Evolutionary conservation across 2,797 vertebrate species (phyloP), one percentile per base, ranked within the genome.

Genomic region (Macropodus opercularis): DNA sequence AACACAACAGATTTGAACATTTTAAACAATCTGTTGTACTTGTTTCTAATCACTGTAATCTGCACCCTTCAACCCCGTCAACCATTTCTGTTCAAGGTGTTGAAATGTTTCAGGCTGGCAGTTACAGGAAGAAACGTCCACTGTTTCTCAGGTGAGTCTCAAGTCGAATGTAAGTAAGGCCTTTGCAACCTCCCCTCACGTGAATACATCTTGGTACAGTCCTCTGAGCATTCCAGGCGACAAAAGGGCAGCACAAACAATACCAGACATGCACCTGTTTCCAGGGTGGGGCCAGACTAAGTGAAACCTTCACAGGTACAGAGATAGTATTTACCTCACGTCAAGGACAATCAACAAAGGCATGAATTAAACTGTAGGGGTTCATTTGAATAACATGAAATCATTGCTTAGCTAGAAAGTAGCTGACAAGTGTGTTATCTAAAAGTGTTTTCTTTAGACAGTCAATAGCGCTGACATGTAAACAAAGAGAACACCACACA

Each of bases 131-230:
- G 19, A 39, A 72, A 65, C 44, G 67, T 29, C 19, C 44, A 23
- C 44, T 59, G 71, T 60, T 57, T 44, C 34, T 55, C 42, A 62
- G 74, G 82, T 32, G 71, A 59, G 50, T 55, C 53, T 42, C 8
- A 36, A 10, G 38, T 36, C 8, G 39, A 70, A 23, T 38, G 36
- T 66, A 69, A 31, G 15, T 0, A 14, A 36, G 15, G 39, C 31
- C 22, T 42, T 66, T 9, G 22, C 14, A 47, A 49, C 23, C 27
- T 23, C 63, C 78, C 63, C 56, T 39, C 9, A 32, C 43, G 32
- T 63, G 8, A 64, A 34, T 54, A 23, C 36, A 13, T 59, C 69
- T 83, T 92, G 91, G 90, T 89, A 88, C 61, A 63, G 85, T 86
- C 92, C 74, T 35, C 48, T 68, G 24, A 26, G 76, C 68, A 62